Percentiles rank a stretch among this genome's conserved stretches.
phyloP scores from a whole-genome alignment of 2,888 invertebrate species.

The Parelbella ahira region DNA sequence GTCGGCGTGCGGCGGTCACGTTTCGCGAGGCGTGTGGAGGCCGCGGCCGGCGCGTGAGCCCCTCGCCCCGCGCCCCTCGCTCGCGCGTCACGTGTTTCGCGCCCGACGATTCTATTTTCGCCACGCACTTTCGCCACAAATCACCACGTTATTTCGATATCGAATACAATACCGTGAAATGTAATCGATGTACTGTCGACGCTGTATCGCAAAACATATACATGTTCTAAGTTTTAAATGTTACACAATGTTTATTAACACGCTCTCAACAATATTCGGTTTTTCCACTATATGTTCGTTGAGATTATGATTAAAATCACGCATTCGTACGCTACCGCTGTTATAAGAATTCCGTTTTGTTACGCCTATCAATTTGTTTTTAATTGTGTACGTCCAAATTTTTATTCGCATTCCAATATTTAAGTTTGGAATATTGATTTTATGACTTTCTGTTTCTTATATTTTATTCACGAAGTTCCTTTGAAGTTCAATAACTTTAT shows the following conservation, averaged over 20 bases:
- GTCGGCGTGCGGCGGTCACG: slow-evolving; percentile 53
- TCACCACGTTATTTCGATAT: slow-evolving; percentile 37
- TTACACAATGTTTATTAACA: slow-evolving; percentile 4
- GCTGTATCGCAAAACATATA: no score
- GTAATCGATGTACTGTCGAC: background rate
- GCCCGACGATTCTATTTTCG: slow-evolving; percentile 48
- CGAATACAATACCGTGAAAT: slow-evolving; percentile 26
- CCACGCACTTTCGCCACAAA: slow-evolving; percentile 54
- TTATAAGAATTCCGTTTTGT: no score
- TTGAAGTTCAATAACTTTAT: no score
- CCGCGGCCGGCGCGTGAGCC: slow-evolving; percentile 46
- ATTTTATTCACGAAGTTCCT: no score
- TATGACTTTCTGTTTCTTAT: no score
- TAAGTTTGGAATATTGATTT: no score
- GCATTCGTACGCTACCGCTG: no score
- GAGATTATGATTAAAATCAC: no score
- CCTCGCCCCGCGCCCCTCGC: slow-evolving; percentile 34
- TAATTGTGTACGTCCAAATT: no score
- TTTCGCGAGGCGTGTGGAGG: slow-evolving; percentile 68
- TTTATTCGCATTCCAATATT: no score
- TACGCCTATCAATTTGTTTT: no score
- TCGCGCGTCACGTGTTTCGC: slow-evolving; percentile 34
- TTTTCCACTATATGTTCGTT: no score
- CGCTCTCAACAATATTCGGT: background rate
- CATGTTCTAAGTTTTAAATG: background rate